These are phyloP conservation scores for Chelonoidis abingdonii DNA, from an alignment of 2,113 vertebrate species.

Conservation along the genomic window DNA sequence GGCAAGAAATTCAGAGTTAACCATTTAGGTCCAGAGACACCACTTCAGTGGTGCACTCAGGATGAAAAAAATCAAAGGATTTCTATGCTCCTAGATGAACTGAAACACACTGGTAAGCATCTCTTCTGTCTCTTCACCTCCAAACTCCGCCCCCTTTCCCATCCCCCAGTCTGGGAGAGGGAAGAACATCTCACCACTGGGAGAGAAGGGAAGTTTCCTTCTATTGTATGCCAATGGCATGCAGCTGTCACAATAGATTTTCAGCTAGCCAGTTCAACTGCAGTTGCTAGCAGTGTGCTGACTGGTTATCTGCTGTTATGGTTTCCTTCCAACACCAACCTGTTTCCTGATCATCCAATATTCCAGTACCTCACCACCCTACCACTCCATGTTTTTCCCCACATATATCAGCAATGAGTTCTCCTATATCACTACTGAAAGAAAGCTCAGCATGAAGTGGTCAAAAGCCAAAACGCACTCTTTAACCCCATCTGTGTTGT, in stretches of 20 bases:
- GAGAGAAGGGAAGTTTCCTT: not conserved
- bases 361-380: not conserved
- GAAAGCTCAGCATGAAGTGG: not conserved
- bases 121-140: not conserved
- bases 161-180: not conserved
- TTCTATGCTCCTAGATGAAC: not conserved
- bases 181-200: not conserved
- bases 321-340: not conserved
- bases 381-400: not conserved
- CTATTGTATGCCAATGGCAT: rapidly evolving
- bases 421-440: not conserved
- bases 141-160: not conserved
- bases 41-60: rapidly evolving
- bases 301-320: not conserved
- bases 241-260: not conserved
- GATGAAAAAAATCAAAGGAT: not conserved
- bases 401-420: not conserved
- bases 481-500: rapidly evolving
- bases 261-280: rapidly evolving
- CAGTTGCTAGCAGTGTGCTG: not conserved
- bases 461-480: rapidly evolving
- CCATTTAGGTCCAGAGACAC: not conserved
- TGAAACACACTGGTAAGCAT: not conserved
- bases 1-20: not conserved
- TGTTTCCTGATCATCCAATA: not conserved